These are phyloP conservation scores for Lutjanus campechanus DNA, from an alignment of 2,797 vertebrate species.

Conservation along the genomic window DNA sequence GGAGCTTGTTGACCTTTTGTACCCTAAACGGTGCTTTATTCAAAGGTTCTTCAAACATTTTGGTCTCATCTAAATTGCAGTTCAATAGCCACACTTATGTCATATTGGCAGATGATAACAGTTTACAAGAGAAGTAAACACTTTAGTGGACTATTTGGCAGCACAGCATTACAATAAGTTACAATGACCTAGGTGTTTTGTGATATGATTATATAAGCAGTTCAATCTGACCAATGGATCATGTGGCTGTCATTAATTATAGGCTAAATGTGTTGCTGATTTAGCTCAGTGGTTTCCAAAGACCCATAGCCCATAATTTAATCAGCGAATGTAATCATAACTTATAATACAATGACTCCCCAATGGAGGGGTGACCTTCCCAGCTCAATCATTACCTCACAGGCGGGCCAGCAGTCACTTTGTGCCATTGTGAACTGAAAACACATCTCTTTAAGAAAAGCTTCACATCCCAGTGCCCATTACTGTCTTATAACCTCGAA, in stretches of 20 bases:
- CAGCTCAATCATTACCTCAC: conserved; percentile 34
- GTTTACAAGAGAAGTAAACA: not conserved
- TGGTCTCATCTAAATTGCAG: conserved; percentile 6
- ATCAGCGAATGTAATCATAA: conserved; percentile 63
- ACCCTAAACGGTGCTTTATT: not conserved
- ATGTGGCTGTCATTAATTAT: conserved; percentile 52
- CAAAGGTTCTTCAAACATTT: conserved; percentile 21
- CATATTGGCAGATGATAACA: conserved; percentile 35
- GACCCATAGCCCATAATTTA: conserved; percentile 60
- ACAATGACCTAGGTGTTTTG: conserved; percentile 18
- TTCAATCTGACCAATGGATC: conserved; percentile 39
- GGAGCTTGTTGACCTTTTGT: conserved; percentile 13
- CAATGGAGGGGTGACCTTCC: conserved; percentile 55
- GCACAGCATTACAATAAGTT: conserved; percentile 15
- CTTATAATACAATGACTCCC: conserved; percentile 62
- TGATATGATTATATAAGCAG: not conserved
- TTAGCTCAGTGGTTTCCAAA: conserved; percentile 55
- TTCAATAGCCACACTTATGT: conserved; percentile 27
- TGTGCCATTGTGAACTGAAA: conserved; percentile 19
- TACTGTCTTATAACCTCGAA: conserved; percentile 10
- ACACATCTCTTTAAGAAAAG: conserved; percentile 27
- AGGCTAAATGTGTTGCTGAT: conserved; percentile 51
- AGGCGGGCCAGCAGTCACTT: conserved; percentile 21
- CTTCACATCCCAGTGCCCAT: conserved; percentile 12
- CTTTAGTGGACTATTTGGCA: conserved; percentile 19